Base-by-base conservation (phyloP, 1,140 invertebrate species). In the Maniola jurtina region DNA sequence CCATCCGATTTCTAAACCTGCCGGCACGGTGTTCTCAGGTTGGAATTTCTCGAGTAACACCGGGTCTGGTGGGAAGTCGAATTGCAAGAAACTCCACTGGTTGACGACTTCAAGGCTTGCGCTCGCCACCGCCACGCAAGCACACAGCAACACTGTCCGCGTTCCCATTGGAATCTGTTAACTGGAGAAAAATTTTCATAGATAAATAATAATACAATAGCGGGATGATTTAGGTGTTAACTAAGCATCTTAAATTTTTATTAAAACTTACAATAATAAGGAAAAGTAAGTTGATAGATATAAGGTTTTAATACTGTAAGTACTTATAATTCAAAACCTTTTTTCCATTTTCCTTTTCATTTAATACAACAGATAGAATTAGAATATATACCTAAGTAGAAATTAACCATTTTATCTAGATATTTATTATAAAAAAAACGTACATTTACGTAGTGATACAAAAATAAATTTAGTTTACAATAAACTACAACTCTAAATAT, bases 11-110 rank as follows among this genome's bases (percentile, higher is more conserved):
- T 95, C 95, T 45, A 97, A 76, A 2, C 96, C 95, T 0, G 95
- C 96, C 7, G 95, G 93, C 1, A 96, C 92, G 0, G 94, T 93
- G 77, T 95, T 95, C 75, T 95, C 93, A 0, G 94, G 93, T 72
- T 93, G 94, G 80, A 93, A 95, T 60, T 92, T 90, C 47, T 92
- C 88, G 52, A 93, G 73, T 35, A 91, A 92, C 3, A 84, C 83
- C 1, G 90, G 90, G 68, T 94, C 92, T 40, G 92, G 93, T 0
- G 93, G 92, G 59, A 95, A 93, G 67, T 95, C 93, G 73, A 93
- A 96, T 66, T 93, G 92, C 0, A 96, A 73, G 1, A 95, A 76
- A 15, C 92, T 93, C 96, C 95, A 97, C 84, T 96, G 94, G 65
- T 94, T 94, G 4, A 95, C 79, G 1, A 94, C 93, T 75, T 96